Percentiles rank a stretch among this genome's conserved stretches.
These are phyloP conservation scores for Syrmaticus mikado DNA, from an alignment of 2,113 vertebrate species.

Conservation along the genomic window DNA sequence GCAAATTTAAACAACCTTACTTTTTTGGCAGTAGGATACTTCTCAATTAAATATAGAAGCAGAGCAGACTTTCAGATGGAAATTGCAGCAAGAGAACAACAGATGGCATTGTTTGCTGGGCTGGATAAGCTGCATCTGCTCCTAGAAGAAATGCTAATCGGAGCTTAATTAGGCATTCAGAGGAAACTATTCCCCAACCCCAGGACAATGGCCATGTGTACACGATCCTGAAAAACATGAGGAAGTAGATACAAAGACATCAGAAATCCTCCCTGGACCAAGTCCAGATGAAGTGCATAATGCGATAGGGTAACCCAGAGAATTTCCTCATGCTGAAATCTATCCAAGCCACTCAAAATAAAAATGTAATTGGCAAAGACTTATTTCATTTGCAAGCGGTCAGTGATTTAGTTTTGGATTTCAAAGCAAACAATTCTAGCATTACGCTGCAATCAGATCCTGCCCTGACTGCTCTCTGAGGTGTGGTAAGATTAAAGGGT, in stretches of 20 bases:
- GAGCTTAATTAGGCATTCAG: conserved; percentile 58
- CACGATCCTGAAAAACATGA: conserved; percentile 11
- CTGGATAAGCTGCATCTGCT: conserved; percentile 69
- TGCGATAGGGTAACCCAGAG: neutral
- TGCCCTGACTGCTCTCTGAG: neutral
- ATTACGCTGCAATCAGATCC: neutral
- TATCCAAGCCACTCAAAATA: neutral
- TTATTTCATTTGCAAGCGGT: neutral
- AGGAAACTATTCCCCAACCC: neutral
- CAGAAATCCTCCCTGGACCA: neutral
- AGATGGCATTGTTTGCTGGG: conserved; percentile 61
- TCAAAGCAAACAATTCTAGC: conserved; percentile 19
- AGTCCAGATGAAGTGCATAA: neutral
- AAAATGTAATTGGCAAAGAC: neutral
- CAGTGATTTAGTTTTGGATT: neutral
- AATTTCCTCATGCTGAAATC: neutral
- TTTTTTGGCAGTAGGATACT: conserved; percentile 40
- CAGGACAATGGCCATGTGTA: conserved; percentile 16
- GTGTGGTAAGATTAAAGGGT: conserved; percentile 27
- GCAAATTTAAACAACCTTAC: conserved; percentile 38
- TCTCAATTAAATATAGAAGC: conserved; percentile 66
- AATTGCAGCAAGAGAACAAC: conserved; percentile 55
- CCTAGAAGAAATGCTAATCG: conserved; percentile 70
- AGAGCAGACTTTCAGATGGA: conserved; percentile 56
- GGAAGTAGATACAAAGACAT: conserved; percentile 22